These are phyloP conservation scores for Tachina grossa DNA, from an alignment of 2,888 invertebrate genomes.

Conservation along the genomic window DNA sequence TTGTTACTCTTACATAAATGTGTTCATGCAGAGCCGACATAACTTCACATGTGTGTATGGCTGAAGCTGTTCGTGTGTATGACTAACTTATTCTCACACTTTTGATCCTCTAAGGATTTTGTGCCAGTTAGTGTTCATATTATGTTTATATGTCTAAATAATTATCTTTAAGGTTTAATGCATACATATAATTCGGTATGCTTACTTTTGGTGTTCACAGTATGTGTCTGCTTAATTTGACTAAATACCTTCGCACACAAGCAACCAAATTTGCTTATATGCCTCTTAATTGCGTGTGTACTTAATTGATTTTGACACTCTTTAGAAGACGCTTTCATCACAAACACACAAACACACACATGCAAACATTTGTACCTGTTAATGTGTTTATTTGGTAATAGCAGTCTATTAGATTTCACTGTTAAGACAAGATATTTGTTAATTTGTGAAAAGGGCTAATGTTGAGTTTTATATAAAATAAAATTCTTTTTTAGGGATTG, in stretches of 20 bases:
- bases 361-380: not conserved
- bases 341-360: not conserved
- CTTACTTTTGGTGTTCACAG: not conserved
- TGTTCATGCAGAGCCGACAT: not conserved
- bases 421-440: not conserved
- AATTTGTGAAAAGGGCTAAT: not conserved
- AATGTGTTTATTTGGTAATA: constrained; percentile 28
- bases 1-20: constrained; percentile 2
- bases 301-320: constrained; percentile 67
- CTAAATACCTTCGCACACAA: constrained; percentile 21
- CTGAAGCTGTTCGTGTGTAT: not conserved
- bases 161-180: constrained; percentile 68
- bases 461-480: constrained; percentile 9
- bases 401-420: constrained; percentile 14
- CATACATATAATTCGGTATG: constrained; percentile 57
- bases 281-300: constrained; percentile 39
- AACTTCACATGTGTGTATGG: not conserved
- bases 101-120: constrained; percentile 70
- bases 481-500: not conserved
- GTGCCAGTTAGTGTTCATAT: constrained; percentile 71
- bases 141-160: constrained; percentile 73
- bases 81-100: constrained; percentile 13
- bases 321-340: constrained; percentile 35
- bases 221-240: not conserved
- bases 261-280: constrained; percentile 28